Conservation (phyloP, 1,140 invertebrate species). For the Ips nitidus region DNA sequence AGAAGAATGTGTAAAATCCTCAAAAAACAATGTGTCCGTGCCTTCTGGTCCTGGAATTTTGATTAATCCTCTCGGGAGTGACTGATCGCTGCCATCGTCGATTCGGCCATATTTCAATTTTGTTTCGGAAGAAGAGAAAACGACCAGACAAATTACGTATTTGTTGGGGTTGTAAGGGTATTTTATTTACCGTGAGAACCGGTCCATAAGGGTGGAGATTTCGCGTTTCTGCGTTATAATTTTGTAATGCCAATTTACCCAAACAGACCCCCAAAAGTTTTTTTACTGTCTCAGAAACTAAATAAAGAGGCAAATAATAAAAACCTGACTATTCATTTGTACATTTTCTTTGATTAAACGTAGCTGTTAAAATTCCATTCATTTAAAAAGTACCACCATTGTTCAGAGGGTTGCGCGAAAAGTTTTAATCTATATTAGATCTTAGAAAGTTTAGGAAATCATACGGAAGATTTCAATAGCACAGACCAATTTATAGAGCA, state of each 20-base stretch:
- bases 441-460: slow-evolving; percentile 16
- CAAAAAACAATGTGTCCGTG: slow-evolving; percentile 15
- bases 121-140: slow-evolving; percentile 28
- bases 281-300: no score
- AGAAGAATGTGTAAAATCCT: slow-evolving; percentile 12
- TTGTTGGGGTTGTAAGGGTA: slow-evolving; percentile 30
- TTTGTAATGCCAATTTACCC: no score
- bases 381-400: slow-evolving; percentile 3
- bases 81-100: slow-evolving; percentile 24
- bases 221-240: slow-evolving; percentile 4
- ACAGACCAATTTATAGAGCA: slow-evolving; percentile 7
- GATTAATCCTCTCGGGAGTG: slow-evolving; percentile 24
- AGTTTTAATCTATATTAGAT: slow-evolving; percentile 5
- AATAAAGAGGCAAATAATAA: background rate
- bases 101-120: slow-evolving; percentile 26
- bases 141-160: slow-evolving; percentile 33
- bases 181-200: slow-evolving; percentile 79
- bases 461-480: slow-evolving; percentile 18
- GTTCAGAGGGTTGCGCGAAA: background rate
- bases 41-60: slow-evolving; percentile 19
- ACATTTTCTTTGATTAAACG: background rate
- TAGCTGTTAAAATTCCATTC: slow-evolving; percentile 1
- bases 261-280: no score
- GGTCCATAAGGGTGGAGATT: slow-evolving; percentile 39
- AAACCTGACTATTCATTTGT: background rate